Percentiles rank a stretch among this genome's conserved stretches.
Conservation (phyloP, 2,797 vertebrate species). For the Iguana delicatissima region DNA sequence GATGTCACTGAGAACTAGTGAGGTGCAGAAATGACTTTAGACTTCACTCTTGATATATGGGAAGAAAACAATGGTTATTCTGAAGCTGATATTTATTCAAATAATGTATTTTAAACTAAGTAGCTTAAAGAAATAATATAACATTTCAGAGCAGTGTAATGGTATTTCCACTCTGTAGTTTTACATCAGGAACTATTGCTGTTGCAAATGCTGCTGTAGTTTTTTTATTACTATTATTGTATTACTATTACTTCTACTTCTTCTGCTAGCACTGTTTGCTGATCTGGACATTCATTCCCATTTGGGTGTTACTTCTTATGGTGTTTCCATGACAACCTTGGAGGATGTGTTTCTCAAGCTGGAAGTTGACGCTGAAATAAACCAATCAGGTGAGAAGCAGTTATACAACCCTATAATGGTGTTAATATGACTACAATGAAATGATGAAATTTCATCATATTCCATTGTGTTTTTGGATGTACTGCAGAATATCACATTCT, state of each 20-base stretch:
- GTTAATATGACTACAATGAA: neutral
- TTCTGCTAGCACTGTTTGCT: conserved; percentile 88
- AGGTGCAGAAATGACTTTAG: no score
- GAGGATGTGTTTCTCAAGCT: conserved; percentile 94
- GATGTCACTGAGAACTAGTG: no score
- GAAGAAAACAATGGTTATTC: neutral
- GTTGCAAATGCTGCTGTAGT: no score
- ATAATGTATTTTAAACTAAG: no score
- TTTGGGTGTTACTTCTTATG: conserved; percentile 91
- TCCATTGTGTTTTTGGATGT: neutral
- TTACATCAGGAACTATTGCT: neutral
- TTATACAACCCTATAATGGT: accelerated
- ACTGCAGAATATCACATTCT: accelerated
- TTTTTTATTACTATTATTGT: neutral
- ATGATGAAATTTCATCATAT: no score
- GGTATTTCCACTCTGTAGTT: neutral
- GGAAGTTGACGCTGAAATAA: conserved; percentile 93
- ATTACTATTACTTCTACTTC: neutral
- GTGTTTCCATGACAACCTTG: conserved; percentile 96
- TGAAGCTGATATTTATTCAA: no score
- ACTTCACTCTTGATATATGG: neutral
- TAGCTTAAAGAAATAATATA: neutral
- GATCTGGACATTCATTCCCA: conserved; percentile 87
- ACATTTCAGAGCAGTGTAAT: neutral
- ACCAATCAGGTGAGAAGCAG: conserved; percentile 87